Conservation (phyloP, 1,140 invertebrate species). For the Neelides sp. region DNA sequence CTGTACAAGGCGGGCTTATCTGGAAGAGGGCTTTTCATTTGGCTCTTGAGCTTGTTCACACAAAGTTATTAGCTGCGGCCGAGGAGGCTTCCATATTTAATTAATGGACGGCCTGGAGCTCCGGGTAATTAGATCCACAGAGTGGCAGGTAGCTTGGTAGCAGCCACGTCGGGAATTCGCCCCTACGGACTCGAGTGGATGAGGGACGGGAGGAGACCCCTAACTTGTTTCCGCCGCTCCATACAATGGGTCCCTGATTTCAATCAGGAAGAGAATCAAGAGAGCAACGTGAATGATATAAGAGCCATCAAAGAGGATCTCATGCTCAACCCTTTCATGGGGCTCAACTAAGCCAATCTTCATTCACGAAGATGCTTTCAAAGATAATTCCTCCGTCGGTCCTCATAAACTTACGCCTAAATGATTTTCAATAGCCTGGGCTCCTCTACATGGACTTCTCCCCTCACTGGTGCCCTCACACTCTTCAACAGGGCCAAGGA, state of each 20-base stretch:
- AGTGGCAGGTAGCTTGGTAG: too few species aligned
- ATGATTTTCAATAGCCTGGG: constrained; percentile 26
- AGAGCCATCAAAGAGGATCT: constrained; percentile 17
- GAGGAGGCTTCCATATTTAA: too few species aligned
- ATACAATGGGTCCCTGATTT: neutral
- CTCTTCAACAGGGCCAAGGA: constrained; percentile 3
- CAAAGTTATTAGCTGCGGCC: too few species aligned
- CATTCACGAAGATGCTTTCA: constrained; percentile 21
- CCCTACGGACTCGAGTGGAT: neutral
- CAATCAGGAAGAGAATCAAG: constrained; percentile 7
- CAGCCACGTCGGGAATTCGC: too few species aligned
- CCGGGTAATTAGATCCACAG: too few species aligned
- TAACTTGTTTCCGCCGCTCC: neutral
- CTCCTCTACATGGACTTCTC: constrained; percentile 24
- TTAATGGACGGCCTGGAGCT: too few species aligned
- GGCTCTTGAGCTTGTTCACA: too few species aligned
- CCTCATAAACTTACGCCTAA: constrained; percentile 29
- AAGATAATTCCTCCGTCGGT: constrained; percentile 25
- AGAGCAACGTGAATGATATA: constrained; percentile 17
- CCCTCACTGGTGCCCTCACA: constrained; percentile 7
- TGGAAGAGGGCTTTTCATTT: too few species aligned
- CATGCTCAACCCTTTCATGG: constrained; percentile 20
- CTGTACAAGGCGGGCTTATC: too few species aligned
- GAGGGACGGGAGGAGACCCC: neutral
- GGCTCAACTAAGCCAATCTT: constrained; percentile 17